These are phyloP conservation scores for Drosophila setifemur DNA, from an alignment of 1,140 invertebrate species.

Conservation along the genomic window DNA sequence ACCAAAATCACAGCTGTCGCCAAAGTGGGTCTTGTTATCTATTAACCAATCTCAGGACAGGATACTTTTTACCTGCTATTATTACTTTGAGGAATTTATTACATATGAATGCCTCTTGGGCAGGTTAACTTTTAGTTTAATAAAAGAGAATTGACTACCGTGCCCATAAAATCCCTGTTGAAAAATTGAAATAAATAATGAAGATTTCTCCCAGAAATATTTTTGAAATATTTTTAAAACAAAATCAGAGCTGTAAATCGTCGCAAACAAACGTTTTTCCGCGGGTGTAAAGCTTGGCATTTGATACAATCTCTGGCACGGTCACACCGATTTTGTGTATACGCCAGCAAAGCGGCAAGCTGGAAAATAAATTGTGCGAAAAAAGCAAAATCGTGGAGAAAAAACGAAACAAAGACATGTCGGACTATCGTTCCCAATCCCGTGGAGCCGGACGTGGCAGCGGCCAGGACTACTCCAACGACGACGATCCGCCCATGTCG, in stretches of 20 bases:
- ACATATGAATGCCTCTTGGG: too few relatives aligned
- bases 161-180: too few relatives aligned
- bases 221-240: too few relatives aligned
- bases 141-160: too few relatives aligned
- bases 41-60: background rate
- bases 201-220: too few relatives aligned
- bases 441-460: constrained; percentile 61
- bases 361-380: background rate
- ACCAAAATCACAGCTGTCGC: constrained; percentile 6
- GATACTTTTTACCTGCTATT: background rate
- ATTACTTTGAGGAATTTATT: too few relatives aligned
- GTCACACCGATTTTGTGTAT: background rate
- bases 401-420: constrained; percentile 49
- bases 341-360: constrained; percentile 19
- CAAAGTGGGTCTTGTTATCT: background rate
- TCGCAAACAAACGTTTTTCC: too few relatives aligned
- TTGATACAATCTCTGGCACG: too few relatives aligned
- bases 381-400: background rate
- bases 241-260: too few relatives aligned
- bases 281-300: too few relatives aligned
- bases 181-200: too few relatives aligned
- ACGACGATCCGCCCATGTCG: constrained; percentile 91
- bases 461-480: constrained; percentile 68
- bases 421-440: constrained; percentile 79
- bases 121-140: too few relatives aligned